phyloP scores from a whole-genome alignment of 2,113 vertebrate species.

The Sturnira hondurensis region DNA sequence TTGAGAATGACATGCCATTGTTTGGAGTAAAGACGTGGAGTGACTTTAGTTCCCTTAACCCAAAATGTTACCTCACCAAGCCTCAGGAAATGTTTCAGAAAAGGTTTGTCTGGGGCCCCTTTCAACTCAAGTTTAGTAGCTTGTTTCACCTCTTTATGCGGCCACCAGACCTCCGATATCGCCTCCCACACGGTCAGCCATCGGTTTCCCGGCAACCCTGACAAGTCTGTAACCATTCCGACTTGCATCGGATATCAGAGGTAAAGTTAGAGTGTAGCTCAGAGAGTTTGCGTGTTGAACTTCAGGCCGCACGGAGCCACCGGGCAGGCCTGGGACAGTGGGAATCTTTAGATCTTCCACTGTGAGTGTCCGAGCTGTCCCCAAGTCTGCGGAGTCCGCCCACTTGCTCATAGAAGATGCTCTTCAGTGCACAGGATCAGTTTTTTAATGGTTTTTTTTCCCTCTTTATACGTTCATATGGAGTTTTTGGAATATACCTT shows the following conservation, averaged over 20 bases:
- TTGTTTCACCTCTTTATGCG: not conserved
- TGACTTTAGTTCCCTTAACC: not conserved
- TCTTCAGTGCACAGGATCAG: not conserved
- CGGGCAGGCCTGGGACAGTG: not conserved
- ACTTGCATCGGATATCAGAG: not conserved
- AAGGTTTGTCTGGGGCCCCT: not conserved
- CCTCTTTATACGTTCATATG: not conserved
- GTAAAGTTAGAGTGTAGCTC: not conserved
- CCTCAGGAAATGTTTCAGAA: not conserved
- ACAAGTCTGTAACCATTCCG: not conserved
- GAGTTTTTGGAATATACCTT: not conserved
- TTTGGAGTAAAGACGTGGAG: not conserved
- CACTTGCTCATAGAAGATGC: not conserved
- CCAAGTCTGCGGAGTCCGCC: not conserved
- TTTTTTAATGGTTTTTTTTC: not conserved
- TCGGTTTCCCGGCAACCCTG: not conserved
- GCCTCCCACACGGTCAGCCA: not conserved
- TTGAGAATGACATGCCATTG: not conserved
- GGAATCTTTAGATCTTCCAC: not conserved
- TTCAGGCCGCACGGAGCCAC: not conserved
- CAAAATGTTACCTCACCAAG: not conserved
- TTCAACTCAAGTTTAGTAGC: not conserved
- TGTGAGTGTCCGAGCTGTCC: rapidly evolving
- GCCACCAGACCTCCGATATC: not conserved
- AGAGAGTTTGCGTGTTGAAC: not conserved